Evolutionary conservation across 2,113 vertebrate species (phyloP), one percentile per base, ranked within the genome.

Genomic region (Nematolebias whitei): DNA sequence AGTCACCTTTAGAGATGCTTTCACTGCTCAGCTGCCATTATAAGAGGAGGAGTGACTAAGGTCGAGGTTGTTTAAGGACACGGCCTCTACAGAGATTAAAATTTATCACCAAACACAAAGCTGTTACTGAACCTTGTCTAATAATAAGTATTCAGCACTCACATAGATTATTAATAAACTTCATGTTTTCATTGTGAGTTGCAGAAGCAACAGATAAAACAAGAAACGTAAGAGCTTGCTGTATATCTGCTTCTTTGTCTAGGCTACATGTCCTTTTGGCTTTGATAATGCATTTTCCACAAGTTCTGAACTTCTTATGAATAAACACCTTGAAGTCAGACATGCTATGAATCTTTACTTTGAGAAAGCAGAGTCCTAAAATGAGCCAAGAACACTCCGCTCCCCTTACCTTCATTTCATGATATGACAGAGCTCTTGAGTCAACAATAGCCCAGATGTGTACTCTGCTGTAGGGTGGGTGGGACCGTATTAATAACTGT

Each of bases 1-100:
- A 79, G 79, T 79, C 83, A 84, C 82, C 83, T 83, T 85, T 79
- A 85, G 81, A 86, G 84, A 89, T 86, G 71, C 77, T 72, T 77
- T 53, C 56, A 13, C 53, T 16, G 63, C 79, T 87, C 76, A 74
- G 49, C 80, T 83, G 75, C 65, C 66, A 71, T 82, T 83, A 85
- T 66, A 78, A 84, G 81, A 48, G 19, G 59, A 47, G 48, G 19
- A 53, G 35, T 24, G 61, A 23, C 1, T 3, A 19, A 12, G 49
- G 18, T 41, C 22, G 20, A 29, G 63, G 29, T 57, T 26, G 58
- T 18, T 16, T 4, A 11, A 41, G 24, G 68, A 54, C 19, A 22
- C 18, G 43, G 32, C 5, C 5, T 26, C 18, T 50, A 19, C n/a
- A 29, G 38, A 48, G 47, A 64, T 47, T 81, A 77, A 18, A 74